These are phyloP conservation scores for Anas bahamensis DNA, from an alignment of 2,797 vertebrate species.

Conservation along the genomic window DNA sequence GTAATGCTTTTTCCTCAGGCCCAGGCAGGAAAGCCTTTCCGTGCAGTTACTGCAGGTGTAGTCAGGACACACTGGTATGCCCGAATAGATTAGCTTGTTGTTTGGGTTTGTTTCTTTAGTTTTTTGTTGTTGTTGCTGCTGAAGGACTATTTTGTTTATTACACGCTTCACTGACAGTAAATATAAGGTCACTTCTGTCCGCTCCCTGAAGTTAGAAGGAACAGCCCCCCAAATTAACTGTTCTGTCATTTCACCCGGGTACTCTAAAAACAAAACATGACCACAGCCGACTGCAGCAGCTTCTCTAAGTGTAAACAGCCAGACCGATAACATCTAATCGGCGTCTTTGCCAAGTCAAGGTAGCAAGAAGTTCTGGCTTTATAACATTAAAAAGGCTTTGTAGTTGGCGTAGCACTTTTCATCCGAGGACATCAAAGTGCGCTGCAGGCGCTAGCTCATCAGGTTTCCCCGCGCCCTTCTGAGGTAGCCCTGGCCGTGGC, in stretches of 20 bases:
- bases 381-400: conserved; percentile 72
- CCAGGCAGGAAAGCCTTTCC: neutral
- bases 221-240: neutral
- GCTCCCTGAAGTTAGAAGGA: neutral
- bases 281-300: conserved; percentile 43
- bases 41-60: neutral
- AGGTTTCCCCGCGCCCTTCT: conserved; percentile 63
- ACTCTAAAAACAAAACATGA: conserved; percentile 20
- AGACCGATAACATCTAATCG: conserved; percentile 72
- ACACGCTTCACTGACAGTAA: neutral
- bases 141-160: neutral
- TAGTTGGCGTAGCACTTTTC: conserved; percentile 73
- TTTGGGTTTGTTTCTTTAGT: neutral
- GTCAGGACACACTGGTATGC: neutral
- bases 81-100: neutral
- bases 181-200: neutral
- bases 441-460: conserved; percentile 72
- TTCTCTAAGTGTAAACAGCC: conserved; percentile 58
- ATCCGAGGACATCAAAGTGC: conserved; percentile 74
- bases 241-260: neutral
- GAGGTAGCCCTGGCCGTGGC: conserved; percentile 52
- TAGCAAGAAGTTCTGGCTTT: conserved; percentile 69
- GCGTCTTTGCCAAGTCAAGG: conserved; percentile 61
- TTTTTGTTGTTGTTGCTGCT: neutral
- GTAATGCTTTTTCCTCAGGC: neutral